Percentiles rank a stretch among this genome's conserved stretches.
These are phyloP conservation scores for Coracias cyanogaster DNA, from an alignment of 2,797 vertebrate species.

Conservation along the genomic window DNA sequence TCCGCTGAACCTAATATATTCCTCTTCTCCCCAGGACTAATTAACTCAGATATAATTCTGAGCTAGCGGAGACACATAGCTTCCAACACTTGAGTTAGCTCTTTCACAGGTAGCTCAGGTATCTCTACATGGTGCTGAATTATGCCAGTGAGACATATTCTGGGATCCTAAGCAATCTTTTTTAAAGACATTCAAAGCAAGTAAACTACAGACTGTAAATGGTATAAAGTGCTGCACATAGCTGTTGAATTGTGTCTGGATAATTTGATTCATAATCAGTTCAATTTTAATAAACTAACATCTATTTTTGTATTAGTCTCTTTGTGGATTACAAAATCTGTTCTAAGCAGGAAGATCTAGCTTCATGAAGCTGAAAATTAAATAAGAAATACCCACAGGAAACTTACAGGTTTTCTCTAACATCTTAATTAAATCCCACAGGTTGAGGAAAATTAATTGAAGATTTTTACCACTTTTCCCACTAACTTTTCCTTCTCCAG, in stretches of 20 bases:
- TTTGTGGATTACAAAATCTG: conserved; percentile 1
- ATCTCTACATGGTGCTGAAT: not conserved
- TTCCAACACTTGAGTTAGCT: not conserved
- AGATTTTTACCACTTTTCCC: conserved; percentile 50
- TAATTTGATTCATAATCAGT: not conserved
- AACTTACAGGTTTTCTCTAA: conserved; percentile 4
- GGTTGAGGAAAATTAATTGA: conserved; percentile 63
- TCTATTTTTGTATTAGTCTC: conserved; percentile 33
- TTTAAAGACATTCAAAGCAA: not conserved
- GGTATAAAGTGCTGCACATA: not conserved
- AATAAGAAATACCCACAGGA: conserved; percentile 55
- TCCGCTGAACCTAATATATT: not conserved
- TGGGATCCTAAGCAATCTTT: not conserved
- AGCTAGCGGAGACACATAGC: not conserved
- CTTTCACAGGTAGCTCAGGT: not conserved
- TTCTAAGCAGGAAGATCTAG: conserved; percentile 1
- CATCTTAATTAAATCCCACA: conserved; percentile 63
- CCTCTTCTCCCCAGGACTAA: not conserved
- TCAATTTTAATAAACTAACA: conserved; percentile 24
- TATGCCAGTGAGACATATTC: not conserved
- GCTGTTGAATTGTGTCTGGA: not conserved
- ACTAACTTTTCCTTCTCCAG: conserved; percentile 55
- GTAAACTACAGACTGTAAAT: not conserved
- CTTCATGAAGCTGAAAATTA: conserved; percentile 27
- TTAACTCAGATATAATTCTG: not conserved